Base-by-base conservation (phyloP, 2,113 vertebrate species). In the Oryzias curvinotus region DNA sequence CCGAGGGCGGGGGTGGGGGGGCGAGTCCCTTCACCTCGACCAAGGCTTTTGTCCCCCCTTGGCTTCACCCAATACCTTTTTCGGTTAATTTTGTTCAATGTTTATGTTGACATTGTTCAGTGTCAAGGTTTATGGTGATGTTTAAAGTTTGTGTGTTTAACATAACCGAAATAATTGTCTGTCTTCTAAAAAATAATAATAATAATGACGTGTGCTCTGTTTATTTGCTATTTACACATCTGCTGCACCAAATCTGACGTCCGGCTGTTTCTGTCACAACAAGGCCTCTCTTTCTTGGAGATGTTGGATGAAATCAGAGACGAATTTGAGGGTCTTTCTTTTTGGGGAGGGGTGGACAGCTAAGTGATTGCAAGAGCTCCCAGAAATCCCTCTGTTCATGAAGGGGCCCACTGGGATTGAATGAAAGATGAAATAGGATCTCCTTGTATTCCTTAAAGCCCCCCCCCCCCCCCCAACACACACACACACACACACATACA, bases 401-500 rank as follows among this genome's bases (percentile, higher is more conserved):
- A 80, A 57, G 84, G 75, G 81, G 76, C 76, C 80, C 75, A 72
- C 78, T 82, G 84, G 80, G 86, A 91, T 89, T 91, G 93, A 93
- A 94, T 95, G 93, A 94, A 93, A 91, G 93, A 90, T 91, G 93
- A 94, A 95, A 96, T 92, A 87, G 91, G 93, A 93, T 94, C 93
- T 90, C 88, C 92, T 89, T 95, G 93, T 94, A 87, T 91, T 90
- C 86, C 90, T 91, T 75, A 28, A 28, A 93, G 92, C 89, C 93
- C 92, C 92, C 93, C 92, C 90, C n/a, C n/a, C 21, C 21, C 2
- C 21, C 21, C 1, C 21, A 23, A 23, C 21, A 23, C 21, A 23
- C 21, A 2, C 21, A 23, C 21, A 23, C 21, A 23, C 21, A 2
- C 21, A 23, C 21, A 23, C 21, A 23, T 3, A 2, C 21, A 23